Evolutionary conservation across 2,797 vertebrate species (phyloP).

Genomic region (Pterois miles): DNA sequence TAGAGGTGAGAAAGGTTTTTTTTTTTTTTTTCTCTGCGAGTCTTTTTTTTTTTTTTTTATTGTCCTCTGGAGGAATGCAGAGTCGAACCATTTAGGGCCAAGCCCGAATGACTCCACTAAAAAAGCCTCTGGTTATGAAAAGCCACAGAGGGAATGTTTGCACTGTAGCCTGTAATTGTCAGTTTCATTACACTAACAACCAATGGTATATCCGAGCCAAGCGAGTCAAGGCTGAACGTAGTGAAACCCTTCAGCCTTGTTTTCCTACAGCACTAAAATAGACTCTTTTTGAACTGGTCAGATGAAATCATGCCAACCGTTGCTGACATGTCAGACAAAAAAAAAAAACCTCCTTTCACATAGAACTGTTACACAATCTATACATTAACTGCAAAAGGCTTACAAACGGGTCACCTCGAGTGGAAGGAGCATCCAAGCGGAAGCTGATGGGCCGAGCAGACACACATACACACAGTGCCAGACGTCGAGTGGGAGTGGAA

Average conservation of each 20-base stretch:
- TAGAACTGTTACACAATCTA: slow-evolving; percentile 25
- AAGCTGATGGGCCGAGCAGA: slow-evolving; percentile 56
- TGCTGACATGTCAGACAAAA: background rate
- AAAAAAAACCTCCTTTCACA: background rate
- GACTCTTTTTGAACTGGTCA: slow-evolving; percentile 40
- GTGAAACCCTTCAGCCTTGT: slow-evolving; percentile 41
- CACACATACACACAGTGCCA: slow-evolving; percentile 27
- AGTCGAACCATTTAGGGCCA: slow-evolving; percentile 49
- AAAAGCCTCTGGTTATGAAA: slow-evolving; percentile 50
- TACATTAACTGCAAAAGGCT: slow-evolving; percentile 57
- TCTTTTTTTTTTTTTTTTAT: slow-evolving; percentile 30
- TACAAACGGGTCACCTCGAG: slow-evolving; percentile 51
- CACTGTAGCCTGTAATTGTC: slow-evolving; percentile 69
- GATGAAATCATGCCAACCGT: slow-evolving; percentile 25
- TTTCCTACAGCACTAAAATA: slow-evolving; percentile 41
- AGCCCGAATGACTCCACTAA: slow-evolving; percentile 30
- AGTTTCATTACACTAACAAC: slow-evolving; percentile 68
- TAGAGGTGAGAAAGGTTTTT: slow-evolving; percentile 24
- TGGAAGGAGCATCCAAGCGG: slow-evolving; percentile 53
- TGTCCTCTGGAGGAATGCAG: slow-evolving; percentile 49
- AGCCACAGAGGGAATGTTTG: slow-evolving; percentile 60
- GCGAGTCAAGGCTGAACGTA: slow-evolving; percentile 38
- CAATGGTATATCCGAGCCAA: slow-evolving; percentile 38
- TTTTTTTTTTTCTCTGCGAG: background rate
- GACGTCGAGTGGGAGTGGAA: slow-evolving; percentile 43